Evolutionary conservation across 2,113 vertebrate genomes (phyloP), one percentile per base, ranked within the genome.

Genomic region (Lycocorax pyrrhopterus): DNA sequence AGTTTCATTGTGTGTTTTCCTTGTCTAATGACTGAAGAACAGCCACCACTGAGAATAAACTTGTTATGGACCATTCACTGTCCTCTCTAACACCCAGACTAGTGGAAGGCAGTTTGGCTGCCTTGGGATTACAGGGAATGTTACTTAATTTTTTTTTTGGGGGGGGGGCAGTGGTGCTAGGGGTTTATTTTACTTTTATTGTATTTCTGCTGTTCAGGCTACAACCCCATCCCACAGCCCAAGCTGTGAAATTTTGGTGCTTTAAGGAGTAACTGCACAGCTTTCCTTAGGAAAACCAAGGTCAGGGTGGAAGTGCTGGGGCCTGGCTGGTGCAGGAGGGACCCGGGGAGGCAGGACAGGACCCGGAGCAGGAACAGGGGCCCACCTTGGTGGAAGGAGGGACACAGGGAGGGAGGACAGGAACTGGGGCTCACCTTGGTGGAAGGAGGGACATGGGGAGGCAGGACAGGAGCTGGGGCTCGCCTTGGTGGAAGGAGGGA

Each of bases 21-120:
- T 68, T 94, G 73, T 51, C 84, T 37, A 21, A 15, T 44, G 84
- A 44, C 71, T 64, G 6, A 17, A 84, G 60, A 93, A 35, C 16
- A 90, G 92, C 85, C 87, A 52, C 4, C 49, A 49, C 63, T 35
- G 41, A 60, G 78, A 93, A 93, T 86, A 77, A 95, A 79, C 84
- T 76, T 30, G 18, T 33, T 72, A 22, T 2, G 51, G 84, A 18
- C 46, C 66, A n/a, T 10, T 46, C 21, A 0, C 35, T 91, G 62
- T 52, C 33, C 87, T 90, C 87, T 53, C 44, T 53, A 9, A 20
- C 35, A 7, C 21, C 25, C 59, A 60, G 41, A 26, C 0, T 1
- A 13, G 1, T 1, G 8, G 3, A 29, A 18, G 5, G 41, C 16
- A 15, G 4, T 18, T 27, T n/a, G 79, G 51, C 55, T 74, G 63